Conservation (phyloP, 2,888 invertebrate genomes). For the Pollenia labialis region DNA sequence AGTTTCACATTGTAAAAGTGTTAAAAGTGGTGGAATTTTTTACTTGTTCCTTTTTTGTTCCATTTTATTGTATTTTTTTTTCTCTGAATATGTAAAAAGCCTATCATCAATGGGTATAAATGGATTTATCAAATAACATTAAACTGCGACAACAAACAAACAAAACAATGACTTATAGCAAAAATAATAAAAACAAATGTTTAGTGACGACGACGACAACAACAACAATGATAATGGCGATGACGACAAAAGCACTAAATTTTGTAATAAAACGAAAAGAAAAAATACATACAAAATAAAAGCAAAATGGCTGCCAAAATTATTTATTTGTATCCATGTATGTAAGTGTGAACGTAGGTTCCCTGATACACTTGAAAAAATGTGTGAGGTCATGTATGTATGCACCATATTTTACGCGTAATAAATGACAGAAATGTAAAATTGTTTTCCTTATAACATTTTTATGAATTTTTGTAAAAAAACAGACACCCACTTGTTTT, state of each 20-base stretch:
- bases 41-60: neutral
- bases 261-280: conserved; percentile 20
- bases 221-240: conserved; percentile 49
- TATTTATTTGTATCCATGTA: conserved; percentile 18
- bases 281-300: conserved; percentile 34
- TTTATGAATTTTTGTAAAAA: too few relatives aligned
- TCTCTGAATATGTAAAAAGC: conserved; percentile 38
- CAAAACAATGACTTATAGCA: neutral
- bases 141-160: conserved; percentile 36
- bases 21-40: conserved; percentile 63
- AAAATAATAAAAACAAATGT: conserved; percentile 29
- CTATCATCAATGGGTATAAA: conserved; percentile 53
- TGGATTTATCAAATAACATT: conserved; percentile 57
- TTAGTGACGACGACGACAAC: conserved; percentile 35
- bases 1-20: conserved; percentile 38
- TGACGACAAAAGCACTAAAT: conserved; percentile 53
- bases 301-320: conserved; percentile 65
- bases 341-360: neutral
- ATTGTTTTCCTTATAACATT: too few relatives aligned
- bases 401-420: too few relatives aligned
- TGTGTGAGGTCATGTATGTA: neutral
- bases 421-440: too few relatives aligned
- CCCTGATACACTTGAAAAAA: neutral
- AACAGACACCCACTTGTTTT: too few relatives aligned
- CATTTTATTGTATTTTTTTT: neutral